A percentile compares a stretch with the other conserved stretches of the same genome.
phyloP scores from a whole-genome alignment of 2,888 invertebrate species.

The Nasonovia ribisnigri region DNA sequence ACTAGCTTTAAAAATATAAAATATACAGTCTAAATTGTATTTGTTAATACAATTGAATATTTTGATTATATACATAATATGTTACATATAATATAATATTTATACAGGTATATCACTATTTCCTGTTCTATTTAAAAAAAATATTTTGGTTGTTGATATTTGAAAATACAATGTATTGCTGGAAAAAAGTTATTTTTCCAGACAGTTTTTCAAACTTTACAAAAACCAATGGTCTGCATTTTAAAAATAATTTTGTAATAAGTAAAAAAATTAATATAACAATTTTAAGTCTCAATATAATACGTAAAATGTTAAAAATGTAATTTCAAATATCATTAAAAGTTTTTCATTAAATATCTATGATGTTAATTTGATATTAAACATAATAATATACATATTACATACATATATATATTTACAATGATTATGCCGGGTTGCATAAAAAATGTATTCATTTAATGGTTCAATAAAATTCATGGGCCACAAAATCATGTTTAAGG shows the following conservation, averaged over 20 bases:
- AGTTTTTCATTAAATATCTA: background rate
- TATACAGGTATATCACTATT: conserved; percentile 40
- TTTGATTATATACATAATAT: conserved; percentile 61
- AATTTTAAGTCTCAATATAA: conserved; percentile 9
- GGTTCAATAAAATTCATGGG: too few relatives aligned
- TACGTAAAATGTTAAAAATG: conserved; percentile 9
- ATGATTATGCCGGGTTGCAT: background rate
- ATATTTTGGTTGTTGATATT: background rate
- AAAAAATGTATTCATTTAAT: too few relatives aligned
- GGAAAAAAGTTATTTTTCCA: background rate
- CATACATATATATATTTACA: conserved; percentile 30
- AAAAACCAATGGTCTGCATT: background rate
- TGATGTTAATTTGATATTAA: background rate
- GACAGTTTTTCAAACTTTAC: background rate
- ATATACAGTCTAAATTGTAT: conserved; percentile 60
- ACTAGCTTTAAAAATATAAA: conserved; percentile 57
- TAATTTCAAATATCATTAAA: conserved; percentile 2
- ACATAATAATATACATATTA: background rate
- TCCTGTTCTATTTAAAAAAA: background rate
- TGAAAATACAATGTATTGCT: background rate
- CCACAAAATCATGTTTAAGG: too few relatives aligned
- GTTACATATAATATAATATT: conserved; percentile 43
- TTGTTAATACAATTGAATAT: conserved; percentile 50
- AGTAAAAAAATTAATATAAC: conserved; percentile 26
- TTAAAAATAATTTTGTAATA: conserved; percentile 17